A percentile compares a stretch with the other conserved stretches of the same genome.
These are phyloP conservation scores for Eledona agricola DNA, from an alignment of 2,888 invertebrate genomes.

Conservation along the genomic window DNA sequence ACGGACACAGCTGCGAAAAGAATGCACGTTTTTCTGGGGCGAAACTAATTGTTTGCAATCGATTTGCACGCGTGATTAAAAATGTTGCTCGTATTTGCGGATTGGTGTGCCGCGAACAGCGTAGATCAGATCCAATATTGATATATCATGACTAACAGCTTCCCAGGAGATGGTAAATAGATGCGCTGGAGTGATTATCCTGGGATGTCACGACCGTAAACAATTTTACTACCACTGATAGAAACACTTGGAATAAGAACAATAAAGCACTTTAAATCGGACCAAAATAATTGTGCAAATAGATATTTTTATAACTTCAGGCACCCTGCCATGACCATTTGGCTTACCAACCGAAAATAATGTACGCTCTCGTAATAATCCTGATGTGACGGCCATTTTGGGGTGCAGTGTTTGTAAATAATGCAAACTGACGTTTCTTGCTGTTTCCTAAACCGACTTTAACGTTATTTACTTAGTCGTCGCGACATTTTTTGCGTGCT, in stretches of 20 bases:
- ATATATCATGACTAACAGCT: conserved; percentile 34
- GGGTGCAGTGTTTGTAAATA: conserved; percentile 25
- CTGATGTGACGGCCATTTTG: conserved; percentile 6
- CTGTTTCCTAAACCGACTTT: neutral
- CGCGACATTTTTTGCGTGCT: too few relatives aligned
- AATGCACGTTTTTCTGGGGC: too few relatives aligned
- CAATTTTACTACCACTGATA: conserved; percentile 8
- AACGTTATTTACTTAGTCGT: too few relatives aligned
- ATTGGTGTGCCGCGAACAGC: conserved; percentile 30
- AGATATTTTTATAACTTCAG: conserved; percentile 29
- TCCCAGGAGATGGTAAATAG: conserved; percentile 32
- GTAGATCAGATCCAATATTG: conserved; percentile 39
- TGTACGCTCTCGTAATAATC: conserved; percentile 17
- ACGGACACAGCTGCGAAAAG: too few relatives aligned
- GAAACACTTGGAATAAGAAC: conserved; percentile 20
- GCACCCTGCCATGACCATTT: conserved; percentile 32
- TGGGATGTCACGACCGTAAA: conserved; percentile 13
- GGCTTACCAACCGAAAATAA: conserved; percentile 25
- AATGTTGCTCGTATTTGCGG: conserved; percentile 16
- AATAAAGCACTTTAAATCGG: conserved; percentile 12
- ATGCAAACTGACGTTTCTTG: neutral
- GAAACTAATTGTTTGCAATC: conserved; percentile 17
- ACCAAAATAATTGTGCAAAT: conserved; percentile 25
- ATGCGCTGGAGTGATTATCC: conserved; percentile 16
- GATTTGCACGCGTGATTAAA: conserved; percentile 9